Conservation (phyloP, 2,888 invertebrate genomes). For the Drosophila emarginata region DNA sequence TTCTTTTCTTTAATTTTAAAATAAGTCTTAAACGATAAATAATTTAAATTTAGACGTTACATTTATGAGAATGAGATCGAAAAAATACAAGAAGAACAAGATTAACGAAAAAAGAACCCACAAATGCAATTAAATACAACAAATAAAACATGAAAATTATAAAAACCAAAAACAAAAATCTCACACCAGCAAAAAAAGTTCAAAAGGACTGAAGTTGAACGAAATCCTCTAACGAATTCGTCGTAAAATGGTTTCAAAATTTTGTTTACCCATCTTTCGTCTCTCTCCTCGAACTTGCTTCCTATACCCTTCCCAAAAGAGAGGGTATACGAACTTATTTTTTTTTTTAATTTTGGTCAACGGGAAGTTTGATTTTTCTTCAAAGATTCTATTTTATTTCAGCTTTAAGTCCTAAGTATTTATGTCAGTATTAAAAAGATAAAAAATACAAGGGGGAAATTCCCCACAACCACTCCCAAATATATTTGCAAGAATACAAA, state of each 20-base stretch:
- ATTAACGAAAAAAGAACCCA: conserved; percentile 45
- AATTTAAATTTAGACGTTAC: conserved; percentile 77
- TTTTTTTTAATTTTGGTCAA: conserved; percentile 22
- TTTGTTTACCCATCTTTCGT: neutral
- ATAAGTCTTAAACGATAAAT: conserved; percentile 65
- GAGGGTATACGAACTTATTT: neutral
- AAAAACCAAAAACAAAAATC: conserved; percentile 52
- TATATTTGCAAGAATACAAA: neutral
- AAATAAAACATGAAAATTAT: conserved; percentile 54
- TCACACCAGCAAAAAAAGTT: conserved; percentile 10
- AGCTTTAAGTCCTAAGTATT: conserved; percentile 67
- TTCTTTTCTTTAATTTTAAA: conserved; percentile 64
- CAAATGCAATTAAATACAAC: conserved; percentile 70
- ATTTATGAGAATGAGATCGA: conserved; percentile 71
- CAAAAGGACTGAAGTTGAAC: neutral
- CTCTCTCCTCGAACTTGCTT: neutral
- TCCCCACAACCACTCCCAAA: neutral
- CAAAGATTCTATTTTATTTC: conserved; percentile 50
- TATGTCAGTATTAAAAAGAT: conserved; percentile 61
- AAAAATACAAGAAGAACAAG: conserved; percentile 48
- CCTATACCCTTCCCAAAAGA: neutral
- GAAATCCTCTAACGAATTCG: neutral
- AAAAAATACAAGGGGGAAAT: neutral
- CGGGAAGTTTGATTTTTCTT: conserved; percentile 62
- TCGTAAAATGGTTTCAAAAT: conserved; percentile 47